Evolutionary conservation across 2,888 invertebrate genomes (phyloP).

Genomic region (Leucoptera coffeella): DNA sequence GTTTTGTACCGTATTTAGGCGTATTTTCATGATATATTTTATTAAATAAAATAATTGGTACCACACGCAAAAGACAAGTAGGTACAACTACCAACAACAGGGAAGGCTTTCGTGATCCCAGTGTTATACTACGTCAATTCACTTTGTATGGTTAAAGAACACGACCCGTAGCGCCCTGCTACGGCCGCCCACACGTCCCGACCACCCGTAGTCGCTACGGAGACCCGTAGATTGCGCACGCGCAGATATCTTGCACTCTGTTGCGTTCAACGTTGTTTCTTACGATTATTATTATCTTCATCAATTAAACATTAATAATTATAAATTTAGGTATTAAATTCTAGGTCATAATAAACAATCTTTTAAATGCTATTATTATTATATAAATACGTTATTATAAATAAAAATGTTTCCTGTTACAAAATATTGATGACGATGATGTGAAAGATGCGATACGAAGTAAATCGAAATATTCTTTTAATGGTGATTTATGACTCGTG

Average conservation of each 20-base stretch:
- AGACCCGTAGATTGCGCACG: conserved; percentile 8
- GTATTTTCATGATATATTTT: no score
- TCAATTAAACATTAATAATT: conserved; percentile 54
- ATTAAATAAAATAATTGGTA: no score
- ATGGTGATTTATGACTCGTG: conserved; percentile 51
- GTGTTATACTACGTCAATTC: no score
- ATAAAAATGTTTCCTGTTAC: conserved; percentile 57
- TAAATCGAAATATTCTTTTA: conserved; percentile 53
- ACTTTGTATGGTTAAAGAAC: no score
- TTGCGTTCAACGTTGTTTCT: conserved; percentile 29
- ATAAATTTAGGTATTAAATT: conserved; percentile 52
- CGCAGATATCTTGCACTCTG: conserved; percentile 32
- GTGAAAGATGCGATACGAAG: no score
- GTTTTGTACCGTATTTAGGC: conserved; percentile 44
- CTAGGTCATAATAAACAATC: conserved; percentile 56
- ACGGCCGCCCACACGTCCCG: conserved; percentile 6
- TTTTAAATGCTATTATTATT: conserved; percentile 56
- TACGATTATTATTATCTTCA: conserved; percentile 47
- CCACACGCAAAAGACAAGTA: no score
- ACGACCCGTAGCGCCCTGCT: conserved; percentile 7
- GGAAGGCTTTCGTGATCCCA: no score
- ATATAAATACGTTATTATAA: conserved; percentile 57
- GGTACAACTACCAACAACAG: no score
- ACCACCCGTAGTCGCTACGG: conserved; percentile 11
- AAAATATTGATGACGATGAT: conserved; percentile 43